Evolutionary conservation across 1,140 invertebrate species (phyloP).

Genomic region (Colletes latitarsis): DNA sequence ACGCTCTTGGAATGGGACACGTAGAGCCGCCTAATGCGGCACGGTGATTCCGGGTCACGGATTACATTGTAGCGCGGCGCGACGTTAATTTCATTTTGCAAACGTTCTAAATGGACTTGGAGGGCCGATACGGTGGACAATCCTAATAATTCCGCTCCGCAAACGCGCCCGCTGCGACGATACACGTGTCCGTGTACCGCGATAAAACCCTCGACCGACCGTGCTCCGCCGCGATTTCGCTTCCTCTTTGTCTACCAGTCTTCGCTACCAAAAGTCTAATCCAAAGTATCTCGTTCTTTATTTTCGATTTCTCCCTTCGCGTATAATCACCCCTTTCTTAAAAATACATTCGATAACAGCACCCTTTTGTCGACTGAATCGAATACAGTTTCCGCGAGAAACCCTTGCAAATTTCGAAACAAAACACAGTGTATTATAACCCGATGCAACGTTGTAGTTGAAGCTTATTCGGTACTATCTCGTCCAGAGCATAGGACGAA

Average conservation of each 20-base stretch:
- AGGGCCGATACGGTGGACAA: slow-evolving; percentile 40
- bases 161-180: background rate
- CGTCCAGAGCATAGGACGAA: too few relatives aligned
- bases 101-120: slow-evolving; percentile 46
- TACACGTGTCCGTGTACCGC: background rate
- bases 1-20: slow-evolving; percentile 41
- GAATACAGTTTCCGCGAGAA: too few relatives aligned
- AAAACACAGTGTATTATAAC: too few relatives aligned
- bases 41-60: slow-evolving; percentile 51
- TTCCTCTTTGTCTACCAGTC: background rate
- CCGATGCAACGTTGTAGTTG: too few relatives aligned
- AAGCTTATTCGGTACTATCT: too few relatives aligned
- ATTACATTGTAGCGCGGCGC: slow-evolving; percentile 51
- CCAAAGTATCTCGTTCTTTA: too few relatives aligned
- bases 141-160: slow-evolving; percentile 42
- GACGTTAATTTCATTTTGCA: slow-evolving; percentile 56
- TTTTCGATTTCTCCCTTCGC: too few relatives aligned
- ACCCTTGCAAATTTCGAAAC: too few relatives aligned
- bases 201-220: slow-evolving; percentile 26
- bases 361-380: too few relatives aligned
- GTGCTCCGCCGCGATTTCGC: background rate
- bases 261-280: too few relatives aligned
- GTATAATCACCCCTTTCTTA: too few relatives aligned
- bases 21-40: slow-evolving; percentile 42
- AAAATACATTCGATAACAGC: too few relatives aligned